Evolutionary conservation across 1,140 invertebrate species (phyloP), one percentile per base, ranked within the genome.

Genomic region (Cephus cinctus): DNA sequence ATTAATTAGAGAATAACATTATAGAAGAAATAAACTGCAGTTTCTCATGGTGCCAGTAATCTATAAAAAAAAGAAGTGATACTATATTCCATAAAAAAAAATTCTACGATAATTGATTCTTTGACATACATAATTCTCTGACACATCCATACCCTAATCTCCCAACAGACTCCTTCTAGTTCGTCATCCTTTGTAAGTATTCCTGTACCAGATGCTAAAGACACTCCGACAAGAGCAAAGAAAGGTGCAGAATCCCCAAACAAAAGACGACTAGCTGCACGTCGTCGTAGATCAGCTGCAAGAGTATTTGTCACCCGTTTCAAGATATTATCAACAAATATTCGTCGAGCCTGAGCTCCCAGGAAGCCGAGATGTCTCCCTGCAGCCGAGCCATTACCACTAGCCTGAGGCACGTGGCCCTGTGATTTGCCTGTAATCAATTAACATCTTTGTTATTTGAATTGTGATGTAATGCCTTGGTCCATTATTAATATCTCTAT

Each of bases 181-280:
- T 91, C 86, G 65, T 90, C 86, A 50, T 90, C 85, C 59, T 87
- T 87, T 2, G 86, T 89, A n/a, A 91, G 67, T 36, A 90, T 81
- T 3, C 87, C 86, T 34, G 81, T 80, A 2, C 86, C 87, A 19
- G 86, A 85, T 4, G 87, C 87, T 42, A 90, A 66, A 32, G 84
- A 86, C 1, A 90, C 80, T 8, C 88, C 89, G 27, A 90, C 84
- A 3, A 90, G 65, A 15, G 87, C 86, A 60, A 91, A 86, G 54
- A 89, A 86, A 1, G 87, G 87, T 5, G 79, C 80, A 1, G 86
- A 85, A 65, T 88, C 84, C 0, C 86, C 86, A 66, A 80, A 86
- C 9, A 88, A 77, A 1, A 87, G 71, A 54, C 78, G 78, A 54
- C 78, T 81, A 0, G 83, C 80, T 2, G 86, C 82, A 35, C 79